Evolutionary conservation across 1,140 invertebrate species (phyloP), one percentile per base, ranked within the genome.

Genomic region (Temnothorax longispinosus): DNA sequence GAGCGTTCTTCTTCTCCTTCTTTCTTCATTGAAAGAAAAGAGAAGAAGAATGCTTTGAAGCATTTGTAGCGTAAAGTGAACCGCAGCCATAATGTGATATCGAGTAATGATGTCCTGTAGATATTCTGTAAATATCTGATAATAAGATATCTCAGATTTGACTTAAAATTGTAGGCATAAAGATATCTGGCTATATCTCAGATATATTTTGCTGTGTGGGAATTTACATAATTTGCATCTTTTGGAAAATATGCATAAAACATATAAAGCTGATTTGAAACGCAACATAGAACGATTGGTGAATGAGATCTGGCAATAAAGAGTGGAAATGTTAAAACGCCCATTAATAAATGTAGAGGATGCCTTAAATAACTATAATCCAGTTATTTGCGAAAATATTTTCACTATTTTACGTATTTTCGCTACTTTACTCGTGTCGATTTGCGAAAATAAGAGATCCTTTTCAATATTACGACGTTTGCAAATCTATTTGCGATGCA

Each of bases 341-440:
- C 41, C n/a, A 5, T 69, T 69, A 71, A 71, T 32, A 71, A 32
- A 50, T 50, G 67, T 18, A 71, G 67, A 50, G 3, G 44, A 71
- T 71, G 67, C 44, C 0, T 71, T 71, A 71, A 71, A 71, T 71
- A 50, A 71, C 7, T 71, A 21, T 32, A 71, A 67, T 67, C 38
- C 65, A 4, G 2, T 67, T 71, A 71, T 71, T 71, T 71, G 67
- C n/a, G 67, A 71, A 71, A 50, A 71, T 71, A 50, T 71, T 71
- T 18, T 7, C 0, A 71, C 2, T 32, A 3, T 52, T 71, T 71
- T 71, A 50, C 21, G 67, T 52, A 71, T 71, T 71, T 71, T 71
- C 1, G 67, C 44, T 52, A 71, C 13, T 52, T 52, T 71, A 71
- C 6, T 44, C 2, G 21, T 71, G 0, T 71, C 21, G 0, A 71